Percentiles rank a stretch among this genome's conserved stretches.
These are phyloP conservation scores for Ceratina japonica DNA, from an alignment of 1,140 invertebrate species.

Conservation along the genomic window DNA sequence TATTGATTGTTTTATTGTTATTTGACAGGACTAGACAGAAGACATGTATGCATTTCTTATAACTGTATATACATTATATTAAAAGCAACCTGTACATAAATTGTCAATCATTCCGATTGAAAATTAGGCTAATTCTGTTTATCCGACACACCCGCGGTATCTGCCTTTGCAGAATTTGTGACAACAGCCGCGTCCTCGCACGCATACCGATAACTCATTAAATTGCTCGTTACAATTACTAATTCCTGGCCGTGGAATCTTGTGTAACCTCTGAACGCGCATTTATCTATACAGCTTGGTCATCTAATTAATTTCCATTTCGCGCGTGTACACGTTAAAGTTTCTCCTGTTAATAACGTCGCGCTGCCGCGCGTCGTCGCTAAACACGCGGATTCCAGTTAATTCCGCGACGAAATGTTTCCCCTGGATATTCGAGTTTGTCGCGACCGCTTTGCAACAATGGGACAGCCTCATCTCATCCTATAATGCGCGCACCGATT, in stretches of 20 bases:
- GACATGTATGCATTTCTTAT: too few relatives aligned
- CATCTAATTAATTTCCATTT: slow-evolving; percentile 45
- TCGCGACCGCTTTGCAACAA: slow-evolving; percentile 5
- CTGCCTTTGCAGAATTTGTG: not conserved
- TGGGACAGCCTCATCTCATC: not conserved
- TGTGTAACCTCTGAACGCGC: not conserved
- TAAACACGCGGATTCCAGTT: slow-evolving; percentile 30
- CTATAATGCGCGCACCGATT: not conserved
- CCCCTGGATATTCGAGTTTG: slow-evolving; percentile 21
- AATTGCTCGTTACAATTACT: not conserved
- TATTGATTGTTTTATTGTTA: too few relatives aligned
- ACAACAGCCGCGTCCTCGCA: not conserved
- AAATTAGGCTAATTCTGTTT: too few relatives aligned
- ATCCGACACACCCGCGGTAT: too few relatives aligned
- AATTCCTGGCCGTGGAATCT: not conserved
- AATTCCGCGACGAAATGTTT: slow-evolving; percentile 30
- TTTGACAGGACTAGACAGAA: not conserved
- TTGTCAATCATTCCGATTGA: too few relatives aligned
- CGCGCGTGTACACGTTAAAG: slow-evolving; percentile 2
- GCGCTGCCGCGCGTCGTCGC: not conserved
- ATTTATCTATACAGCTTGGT: slow-evolving; percentile 11
- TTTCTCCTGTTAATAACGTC: not conserved
- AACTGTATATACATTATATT: too few relatives aligned
- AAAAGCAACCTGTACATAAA: too few relatives aligned
- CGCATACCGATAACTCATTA: slow-evolving; percentile 1